These are phyloP conservation scores for Siniperca chuatsi DNA, from an alignment of 2,113 vertebrate species.

Conservation along the genomic window DNA sequence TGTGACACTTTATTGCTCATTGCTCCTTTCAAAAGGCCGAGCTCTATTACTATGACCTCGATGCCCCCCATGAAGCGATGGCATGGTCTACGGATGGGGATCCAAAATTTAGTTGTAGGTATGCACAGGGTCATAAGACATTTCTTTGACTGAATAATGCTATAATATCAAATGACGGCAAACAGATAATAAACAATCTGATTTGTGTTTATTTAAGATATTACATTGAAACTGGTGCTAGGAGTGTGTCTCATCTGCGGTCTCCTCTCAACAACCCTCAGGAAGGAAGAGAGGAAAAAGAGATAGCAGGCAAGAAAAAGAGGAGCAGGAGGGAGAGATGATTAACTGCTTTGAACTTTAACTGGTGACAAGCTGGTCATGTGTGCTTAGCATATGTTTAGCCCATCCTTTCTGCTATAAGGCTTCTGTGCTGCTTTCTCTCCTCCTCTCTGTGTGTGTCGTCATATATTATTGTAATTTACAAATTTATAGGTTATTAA, in stretches of 20 bases:
- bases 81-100: no score
- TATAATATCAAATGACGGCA: constrained; percentile 10
- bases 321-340: constrained; percentile 20
- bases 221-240: neutral
- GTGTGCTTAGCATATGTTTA: constrained; percentile 55
- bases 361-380: constrained; percentile 44
- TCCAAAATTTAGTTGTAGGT: no score
- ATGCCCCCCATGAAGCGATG: no score
- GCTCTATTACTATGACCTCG: neutral
- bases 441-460: neutral
- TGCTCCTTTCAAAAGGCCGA: neutral
- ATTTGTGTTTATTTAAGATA: neutral
- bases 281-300: neutral
- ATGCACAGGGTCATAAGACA: no score
- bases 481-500: neutral
- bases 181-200: constrained; percentile 9
- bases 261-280: constrained; percentile 31
- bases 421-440: neutral
- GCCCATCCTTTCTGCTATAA: constrained; percentile 29
- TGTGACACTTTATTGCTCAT: neutral
- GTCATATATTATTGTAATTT: neutral
- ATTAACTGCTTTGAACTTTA: constrained; percentile 63
- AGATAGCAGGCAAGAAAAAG: neutral
- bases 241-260: neutral
- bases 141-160: neutral